Conservation (phyloP, 1,140 invertebrate genomes). For the Hylaeus volcanicus region DNA sequence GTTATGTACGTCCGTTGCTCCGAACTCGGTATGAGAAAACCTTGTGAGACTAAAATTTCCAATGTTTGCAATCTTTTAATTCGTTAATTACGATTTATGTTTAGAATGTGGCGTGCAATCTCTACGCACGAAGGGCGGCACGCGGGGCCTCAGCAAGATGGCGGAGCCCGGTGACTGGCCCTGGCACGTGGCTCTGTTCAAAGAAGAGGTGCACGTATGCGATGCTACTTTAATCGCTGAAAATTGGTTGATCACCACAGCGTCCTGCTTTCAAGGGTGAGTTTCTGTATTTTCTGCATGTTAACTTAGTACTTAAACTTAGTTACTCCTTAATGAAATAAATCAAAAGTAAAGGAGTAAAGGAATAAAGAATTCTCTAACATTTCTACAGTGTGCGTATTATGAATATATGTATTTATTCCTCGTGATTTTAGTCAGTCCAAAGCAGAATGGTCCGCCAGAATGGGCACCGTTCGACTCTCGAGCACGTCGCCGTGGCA, state of each 20-base stretch:
- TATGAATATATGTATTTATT: too few relatives aligned
- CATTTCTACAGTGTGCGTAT: too few relatives aligned
- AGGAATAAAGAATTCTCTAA: too few relatives aligned
- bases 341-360: too few relatives aligned
- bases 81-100: constrained; percentile 16
- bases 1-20: constrained; percentile 90
- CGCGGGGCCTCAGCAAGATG: constrained; percentile 84
- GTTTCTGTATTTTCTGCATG: background rate
- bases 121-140: constrained; percentile 77
- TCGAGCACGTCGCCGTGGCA: constrained; percentile 91
- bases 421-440: constrained; percentile 84
- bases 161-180: constrained; percentile 92
- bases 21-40: constrained; percentile 84
- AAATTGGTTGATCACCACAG: constrained; percentile 92
- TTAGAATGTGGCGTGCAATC: constrained; percentile 89
- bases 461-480: constrained; percentile 88
- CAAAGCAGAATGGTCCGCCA: constrained; percentile 91
- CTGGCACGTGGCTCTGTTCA: constrained; percentile 92
- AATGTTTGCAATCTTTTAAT: too few relatives aligned
- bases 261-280: constrained; percentile 92
- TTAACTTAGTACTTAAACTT: too few relatives aligned
- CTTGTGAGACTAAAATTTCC: background rate
- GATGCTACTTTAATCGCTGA: constrained; percentile 90
- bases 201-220: constrained; percentile 92
- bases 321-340: too few relatives aligned